Conservation (phyloP, 1,140 invertebrate species). For the Drosophila sproati region DNA sequence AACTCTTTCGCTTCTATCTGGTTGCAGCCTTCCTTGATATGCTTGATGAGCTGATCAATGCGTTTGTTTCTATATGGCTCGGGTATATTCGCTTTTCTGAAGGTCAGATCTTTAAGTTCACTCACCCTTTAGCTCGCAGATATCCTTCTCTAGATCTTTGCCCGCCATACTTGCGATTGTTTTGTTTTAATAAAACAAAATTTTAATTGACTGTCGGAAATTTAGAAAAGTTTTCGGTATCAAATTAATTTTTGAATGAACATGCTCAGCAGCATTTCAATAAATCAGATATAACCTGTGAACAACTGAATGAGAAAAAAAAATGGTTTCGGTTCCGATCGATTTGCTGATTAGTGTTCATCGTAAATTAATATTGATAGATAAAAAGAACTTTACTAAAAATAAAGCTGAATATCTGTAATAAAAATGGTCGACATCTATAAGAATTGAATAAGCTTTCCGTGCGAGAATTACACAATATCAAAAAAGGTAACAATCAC, state of each 20-base stretch:
- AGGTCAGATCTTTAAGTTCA: not conserved
- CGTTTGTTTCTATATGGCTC: constrained; percentile 47
- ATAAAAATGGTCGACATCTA: too few species aligned
- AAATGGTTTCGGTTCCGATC: too few species aligned
- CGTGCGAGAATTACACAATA: not conserved
- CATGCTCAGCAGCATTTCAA: not conserved
- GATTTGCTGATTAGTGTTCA: too few species aligned
- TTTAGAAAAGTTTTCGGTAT: not conserved
- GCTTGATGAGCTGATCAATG: constrained; percentile 45
- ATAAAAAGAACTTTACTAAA: not conserved
- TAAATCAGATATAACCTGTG: too few species aligned
- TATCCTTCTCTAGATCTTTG: constrained; percentile 27
- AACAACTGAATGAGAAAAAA: too few species aligned
- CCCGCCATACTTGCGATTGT: not conserved
- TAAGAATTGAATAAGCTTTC: too few species aligned
- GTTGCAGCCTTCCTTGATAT: constrained; percentile 45
- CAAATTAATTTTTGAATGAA: not conserved
- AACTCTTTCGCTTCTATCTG: not conserved
- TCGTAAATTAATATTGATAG: too few species aligned
- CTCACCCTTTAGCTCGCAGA: constrained; percentile 61
- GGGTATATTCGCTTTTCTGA: too few species aligned
- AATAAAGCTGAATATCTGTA: not conserved
- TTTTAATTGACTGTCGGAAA: too few species aligned
- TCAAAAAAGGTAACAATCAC: not conserved
- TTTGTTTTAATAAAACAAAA: not conserved